Base-by-base conservation (phyloP, 2,888 invertebrate species). In the Nemoura dubitans region DNA sequence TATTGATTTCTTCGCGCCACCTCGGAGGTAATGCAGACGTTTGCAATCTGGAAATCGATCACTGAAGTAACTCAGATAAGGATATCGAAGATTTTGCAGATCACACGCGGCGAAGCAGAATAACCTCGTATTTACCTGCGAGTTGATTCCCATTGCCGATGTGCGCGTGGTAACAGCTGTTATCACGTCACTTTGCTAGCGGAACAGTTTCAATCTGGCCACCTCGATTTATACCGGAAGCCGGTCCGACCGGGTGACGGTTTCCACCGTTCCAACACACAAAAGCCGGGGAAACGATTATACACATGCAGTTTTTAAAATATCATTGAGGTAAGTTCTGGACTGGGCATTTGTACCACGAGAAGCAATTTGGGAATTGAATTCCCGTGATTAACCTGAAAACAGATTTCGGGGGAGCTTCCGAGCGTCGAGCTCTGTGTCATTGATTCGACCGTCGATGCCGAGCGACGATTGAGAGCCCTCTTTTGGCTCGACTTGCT, bases 1-100 rank as follows among this genome's bases (percentile, higher is more conserved):
- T 27, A 78, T 78, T 78, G 78, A 78, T 78, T 78, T 78, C 78
- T 78, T 26, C 78, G 25, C 78, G 78, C 78, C 28, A 78, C 28
- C 78, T 78, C 7, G 78, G 78, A 14, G 26, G 25, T 16, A 2
- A 28, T 78, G 27, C 27, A 78, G 28, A 78, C 78, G 78, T 78
- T 27, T 28, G 10, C 27, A 28, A 78, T 28, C 78, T 27, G 78
- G 28, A 78, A n/a, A 78, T 26, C 78, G 26, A 26, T 78, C 78
- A 78, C 78, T 27, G 25, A 78, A 78, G 25, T 28, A 78, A 78
- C 78, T 78, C 78, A 78, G 28, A 78, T 78, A 78, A 78, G 27
- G 78, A 78, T 78, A 27, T 78, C 78, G 78, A 78, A 78, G 78
- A 78, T 78, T 27, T 78, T 14, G n/a, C 28, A 16, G 78, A 78